Evolutionary conservation across 2,888 invertebrate species (phyloP), one percentile per base, ranked within the genome.

Genomic region (Volucella bombylans): DNA sequence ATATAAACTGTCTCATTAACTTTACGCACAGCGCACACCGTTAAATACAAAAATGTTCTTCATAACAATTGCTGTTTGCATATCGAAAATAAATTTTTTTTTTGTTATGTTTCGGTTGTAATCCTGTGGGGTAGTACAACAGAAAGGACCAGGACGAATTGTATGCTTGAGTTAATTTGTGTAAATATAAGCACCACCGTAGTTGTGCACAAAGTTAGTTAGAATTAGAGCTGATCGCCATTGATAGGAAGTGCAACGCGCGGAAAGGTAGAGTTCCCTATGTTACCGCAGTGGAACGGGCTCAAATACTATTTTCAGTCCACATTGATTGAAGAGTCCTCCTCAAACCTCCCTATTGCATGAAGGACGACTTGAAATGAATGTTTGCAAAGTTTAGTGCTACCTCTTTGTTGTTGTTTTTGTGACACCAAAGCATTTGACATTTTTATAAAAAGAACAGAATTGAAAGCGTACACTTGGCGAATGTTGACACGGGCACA

Each of bases 401-500:
- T 55, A 65, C 72, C 62, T 62, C 57, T 47, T 73, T 78, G 64
- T 68, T 57, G 55, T 62, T 61, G 62, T 62, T 68, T 59, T 79
- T 38, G 54, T 41, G 11, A 65, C 67, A 59, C 65, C 45, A 18
- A 38, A 61, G 23, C 52, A 18, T 61, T 77, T 79, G 69, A 74
- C 79, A 74, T 57, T 80, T 78, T 41, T 57, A 61, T 52, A 47
- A n/a, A n/a, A 39, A 18, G 6, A 49, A 41, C 57, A 61, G 61
- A 54, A 64, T 23, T 59, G 23, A 47, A 49, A 80, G 49, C 76
- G 64, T 65, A 71, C 80, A 69, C 45, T 68, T 64, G 89, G 88
- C 87, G 90, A 86, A 87, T 81, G 83, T 86, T 81, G 87, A 86
- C 86, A 87, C 85, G 86, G 87, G 87, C 85, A 82, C 77, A 87